A percentile compares a stretch with the other conserved stretches of the same genome.
phyloP scores from a whole-genome alignment of 2,888 invertebrate species.

The Coenonympha glycerion region DNA sequence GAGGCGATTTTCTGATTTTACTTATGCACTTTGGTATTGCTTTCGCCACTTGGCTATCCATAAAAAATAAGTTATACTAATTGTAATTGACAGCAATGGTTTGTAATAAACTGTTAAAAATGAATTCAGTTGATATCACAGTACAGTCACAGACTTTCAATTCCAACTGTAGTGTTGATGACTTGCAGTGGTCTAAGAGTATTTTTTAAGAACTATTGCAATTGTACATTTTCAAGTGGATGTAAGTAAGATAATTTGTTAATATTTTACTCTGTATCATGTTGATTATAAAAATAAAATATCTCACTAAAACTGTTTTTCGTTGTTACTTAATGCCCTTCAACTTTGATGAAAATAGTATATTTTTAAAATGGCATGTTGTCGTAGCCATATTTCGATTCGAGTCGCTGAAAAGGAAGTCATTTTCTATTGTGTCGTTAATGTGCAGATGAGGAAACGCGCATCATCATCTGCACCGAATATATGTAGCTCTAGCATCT shows the following conservation, averaged over 20 bases:
- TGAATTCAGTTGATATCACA: constrained; percentile 44
- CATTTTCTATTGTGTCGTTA: too few species aligned
- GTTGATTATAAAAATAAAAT: constrained; percentile 73
- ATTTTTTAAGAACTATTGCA: constrained; percentile 71
- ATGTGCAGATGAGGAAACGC: too few species aligned
- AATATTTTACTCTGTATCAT: constrained; percentile 76
- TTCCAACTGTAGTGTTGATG: constrained; percentile 31
- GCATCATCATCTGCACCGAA: too few species aligned
- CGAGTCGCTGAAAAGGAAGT: too few species aligned
- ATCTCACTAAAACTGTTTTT: constrained; percentile 42
- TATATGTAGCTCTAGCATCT: too few species aligned
- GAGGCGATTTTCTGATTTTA: background rate
- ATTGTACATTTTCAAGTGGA: constrained; percentile 74
- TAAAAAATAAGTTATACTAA: constrained; percentile 50
- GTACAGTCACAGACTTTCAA: constrained; percentile 20
- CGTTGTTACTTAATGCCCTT: background rate
- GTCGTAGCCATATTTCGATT: too few species aligned
- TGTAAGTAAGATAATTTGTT: constrained; percentile 77
- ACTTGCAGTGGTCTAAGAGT: constrained; percentile 54
- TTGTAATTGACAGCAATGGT: too few species aligned
- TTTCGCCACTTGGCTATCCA: constrained; percentile 30
- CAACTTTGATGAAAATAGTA: too few species aligned
- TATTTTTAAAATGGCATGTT: constrained; percentile 1
- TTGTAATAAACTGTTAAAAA: constrained; percentile 56
- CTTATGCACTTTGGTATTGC: background rate